Base-by-base conservation (phyloP, 2,113 vertebrate species). In the Genyomyrus donnyi region DNA sequence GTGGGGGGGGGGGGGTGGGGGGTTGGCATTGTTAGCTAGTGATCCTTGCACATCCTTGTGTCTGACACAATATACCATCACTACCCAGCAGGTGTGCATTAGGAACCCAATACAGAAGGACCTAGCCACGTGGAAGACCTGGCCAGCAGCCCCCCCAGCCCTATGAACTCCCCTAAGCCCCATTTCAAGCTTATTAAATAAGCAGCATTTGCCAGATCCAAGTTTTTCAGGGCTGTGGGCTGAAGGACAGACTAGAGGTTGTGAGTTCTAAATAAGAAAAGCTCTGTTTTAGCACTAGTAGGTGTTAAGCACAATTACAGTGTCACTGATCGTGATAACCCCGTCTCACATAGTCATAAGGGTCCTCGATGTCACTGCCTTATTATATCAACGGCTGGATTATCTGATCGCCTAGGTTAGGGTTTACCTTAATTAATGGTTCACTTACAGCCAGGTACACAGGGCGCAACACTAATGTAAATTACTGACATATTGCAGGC, bases 381-480 rank as follows among this genome's bases (percentile, higher is more conserved):
- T 42, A 35, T 35, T 70, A 35, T 19, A 92, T 88, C 91, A 92
- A 91, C 88, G 74, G 62, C 7, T 48, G 21, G 90, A 91, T 94
- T 90, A 93, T 95, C 93, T 92, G 91, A 90, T 94, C 88, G 90
- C 91, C 88, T 92, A 90, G 90, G 89, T 94, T 93, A 92, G 88
- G 62, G 86, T 88, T 91, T 90, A 89, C 87, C 88, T 90, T 91
- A 91, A 93, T 91, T 39, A 77, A 90, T 83, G 85, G 85, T 58
- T 92, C 56, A 35, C 66, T 90, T 88, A 89, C 92, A 93, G 39
- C 46, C 85, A 85, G 84, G 84, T 77, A 91, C 89, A 87, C 88
- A 87, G 87, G 88, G 24, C 89, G 92, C 87, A 92, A 92, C 80
- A 15, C 90, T 93, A 91, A 93, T 94, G 93, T 93, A 93, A 94